phyloP scores from a whole-genome alignment of 1,140 invertebrate species.

The Odontomachus brunneus region DNA sequence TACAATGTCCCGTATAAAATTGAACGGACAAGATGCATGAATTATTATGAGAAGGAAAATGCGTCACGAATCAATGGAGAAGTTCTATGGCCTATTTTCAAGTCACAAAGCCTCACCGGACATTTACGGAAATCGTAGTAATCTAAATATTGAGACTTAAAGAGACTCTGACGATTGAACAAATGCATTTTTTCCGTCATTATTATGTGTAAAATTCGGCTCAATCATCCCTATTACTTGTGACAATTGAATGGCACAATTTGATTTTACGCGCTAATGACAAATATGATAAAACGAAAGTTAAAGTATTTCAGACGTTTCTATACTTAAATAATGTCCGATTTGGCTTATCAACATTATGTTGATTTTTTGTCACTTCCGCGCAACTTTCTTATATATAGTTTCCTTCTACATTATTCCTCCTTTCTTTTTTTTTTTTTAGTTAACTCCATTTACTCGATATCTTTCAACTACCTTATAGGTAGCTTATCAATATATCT shows the following conservation, averaged over 20 bases:
- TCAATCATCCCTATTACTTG: background rate
- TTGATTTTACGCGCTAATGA: slow-evolving; percentile 27
- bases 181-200: slow-evolving; percentile 11
- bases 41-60: slow-evolving; percentile 5
- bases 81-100: background rate
- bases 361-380: slow-evolving; percentile 28
- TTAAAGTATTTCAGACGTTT: background rate
- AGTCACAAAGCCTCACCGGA: slow-evolving; percentile 17
- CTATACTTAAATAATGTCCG: slow-evolving; percentile 18
- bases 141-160: background rate
- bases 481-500: slow-evolving; percentile 4
- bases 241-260: slow-evolving; percentile 1
- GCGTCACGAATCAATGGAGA: background rate
- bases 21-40: slow-evolving; percentile 5
- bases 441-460: background rate
- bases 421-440: background rate
- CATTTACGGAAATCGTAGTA: slow-evolving; percentile 9
- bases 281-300: slow-evolving; percentile 5
- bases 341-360: slow-evolving; percentile 29
- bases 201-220: slow-evolving; percentile 15
- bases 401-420: background rate
- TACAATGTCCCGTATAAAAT: slow-evolving; percentile 1
- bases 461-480: slow-evolving; percentile 11
- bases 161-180: background rate
- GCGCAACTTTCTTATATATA: slow-evolving; percentile 2